Percentiles rank a stretch among this genome's conserved stretches.
Evolutionary conservation across 1,140 invertebrate species (phyloP).

Genomic region (Drosophila suzukii): DNA sequence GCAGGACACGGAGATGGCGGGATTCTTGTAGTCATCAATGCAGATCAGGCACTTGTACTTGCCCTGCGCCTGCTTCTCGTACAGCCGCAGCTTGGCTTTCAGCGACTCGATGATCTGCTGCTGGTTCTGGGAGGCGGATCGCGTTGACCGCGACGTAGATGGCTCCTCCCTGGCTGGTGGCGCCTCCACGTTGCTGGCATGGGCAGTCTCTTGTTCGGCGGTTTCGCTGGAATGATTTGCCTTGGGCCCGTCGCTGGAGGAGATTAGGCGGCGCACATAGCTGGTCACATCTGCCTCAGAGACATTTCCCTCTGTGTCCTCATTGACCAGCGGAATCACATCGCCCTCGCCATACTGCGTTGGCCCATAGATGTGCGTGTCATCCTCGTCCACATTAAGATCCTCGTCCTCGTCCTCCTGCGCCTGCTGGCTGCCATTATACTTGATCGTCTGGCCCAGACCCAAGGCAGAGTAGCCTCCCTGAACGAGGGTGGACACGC

Average conservation of each 20-base stretch:
- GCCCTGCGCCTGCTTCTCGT: slow-evolving; percentile 85
- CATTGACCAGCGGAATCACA: slow-evolving; percentile 87
- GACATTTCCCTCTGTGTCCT: slow-evolving; percentile 76
- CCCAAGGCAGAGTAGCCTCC: slow-evolving; percentile 88
- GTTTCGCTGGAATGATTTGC: slow-evolving; percentile 48
- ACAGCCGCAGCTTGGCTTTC: slow-evolving; percentile 88
- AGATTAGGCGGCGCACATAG: slow-evolving; percentile 75
- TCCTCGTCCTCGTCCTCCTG: slow-evolving; percentile 90
- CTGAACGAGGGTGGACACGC: slow-evolving; percentile 89
- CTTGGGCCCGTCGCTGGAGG: slow-evolving; percentile 57
- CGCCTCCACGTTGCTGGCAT: slow-evolving; percentile 13
- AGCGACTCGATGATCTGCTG: slow-evolving; percentile 90
- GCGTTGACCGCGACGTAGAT: slow-evolving; percentile 56
- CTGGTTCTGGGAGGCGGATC: slow-evolving; percentile 65
- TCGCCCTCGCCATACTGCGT: slow-evolving; percentile 93
- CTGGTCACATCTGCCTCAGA: slow-evolving; percentile 85
- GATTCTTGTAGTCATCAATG: slow-evolving; percentile 93
- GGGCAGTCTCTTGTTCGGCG: slow-evolving; percentile 18
- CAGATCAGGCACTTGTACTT: slow-evolving; percentile 93
- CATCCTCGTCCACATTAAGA: slow-evolving; percentile 91
- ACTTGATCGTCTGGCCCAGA: slow-evolving; percentile 85
- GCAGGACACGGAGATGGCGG: slow-evolving; percentile 97
- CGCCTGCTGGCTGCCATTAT: slow-evolving; percentile 71
- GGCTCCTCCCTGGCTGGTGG: slow-evolving; percentile 37
- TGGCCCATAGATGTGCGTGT: slow-evolving; percentile 91